Percentiles rank a stretch among this genome's conserved stretches.
phyloP scores from a whole-genome alignment of 2,113 vertebrate genomes.

The Theropithecus gelada region DNA sequence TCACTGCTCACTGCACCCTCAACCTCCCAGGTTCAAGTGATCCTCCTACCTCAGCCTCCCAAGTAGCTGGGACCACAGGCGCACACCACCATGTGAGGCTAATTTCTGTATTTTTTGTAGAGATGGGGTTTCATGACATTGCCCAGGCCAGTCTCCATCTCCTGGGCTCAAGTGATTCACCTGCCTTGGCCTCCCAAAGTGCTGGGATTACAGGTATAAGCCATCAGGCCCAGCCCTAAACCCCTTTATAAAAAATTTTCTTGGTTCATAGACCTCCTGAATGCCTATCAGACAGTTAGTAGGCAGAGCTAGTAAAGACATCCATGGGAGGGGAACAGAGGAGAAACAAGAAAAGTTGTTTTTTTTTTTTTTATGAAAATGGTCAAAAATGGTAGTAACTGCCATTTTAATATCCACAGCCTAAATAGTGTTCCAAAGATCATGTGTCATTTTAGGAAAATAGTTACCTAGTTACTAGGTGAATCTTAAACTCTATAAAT shows the following conservation, averaged over 20 bases:
- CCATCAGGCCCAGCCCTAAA: too few species aligned
- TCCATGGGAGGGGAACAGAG: not conserved
- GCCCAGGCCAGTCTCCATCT: too few species aligned
- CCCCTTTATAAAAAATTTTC: not conserved
- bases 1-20: too few species aligned
- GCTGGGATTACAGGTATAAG: too few species aligned
- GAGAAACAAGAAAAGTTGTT: not conserved
- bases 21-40: too few species aligned
- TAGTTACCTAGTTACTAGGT: not conserved
- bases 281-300: not conserved
- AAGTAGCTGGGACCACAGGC: too few species aligned
- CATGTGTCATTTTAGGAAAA: constrained; percentile 29
- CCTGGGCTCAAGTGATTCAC: too few species aligned
- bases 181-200: too few species aligned
- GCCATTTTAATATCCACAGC: not conserved
- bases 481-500: constrained; percentile 39
- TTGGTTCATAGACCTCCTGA: not conserved
- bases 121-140: too few species aligned
- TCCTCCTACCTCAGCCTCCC: too few species aligned
- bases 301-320: not conserved
- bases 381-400: not conserved
- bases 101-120: too few species aligned
- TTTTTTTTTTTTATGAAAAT: not conserved
- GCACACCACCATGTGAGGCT: too few species aligned
- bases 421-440: not conserved